A percentile compares a stretch with the other conserved stretches of the same genome.
These are phyloP conservation scores for Dioctria rufipes DNA, from an alignment of 2,888 invertebrate species.

Conservation along the genomic window DNA sequence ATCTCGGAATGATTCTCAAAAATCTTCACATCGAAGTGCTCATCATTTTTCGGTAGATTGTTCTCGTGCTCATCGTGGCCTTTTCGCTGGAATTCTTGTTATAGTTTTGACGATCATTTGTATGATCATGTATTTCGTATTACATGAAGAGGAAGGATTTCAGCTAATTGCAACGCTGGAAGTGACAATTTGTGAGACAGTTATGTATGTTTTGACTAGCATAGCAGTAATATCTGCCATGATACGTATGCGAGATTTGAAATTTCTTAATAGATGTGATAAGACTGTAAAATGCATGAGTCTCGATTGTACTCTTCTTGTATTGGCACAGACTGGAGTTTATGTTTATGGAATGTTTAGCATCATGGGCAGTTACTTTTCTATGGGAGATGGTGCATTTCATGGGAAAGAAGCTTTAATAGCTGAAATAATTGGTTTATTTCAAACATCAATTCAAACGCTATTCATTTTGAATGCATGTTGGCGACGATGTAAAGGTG, in stretches of 20 bases:
- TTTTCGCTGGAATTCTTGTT: slow-evolving; percentile 82
- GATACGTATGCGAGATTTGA: slow-evolving; percentile 78
- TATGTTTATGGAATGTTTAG: slow-evolving; percentile 91
- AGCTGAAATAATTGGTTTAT: slow-evolving; percentile 81
- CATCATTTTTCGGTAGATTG: slow-evolving; percentile 87
- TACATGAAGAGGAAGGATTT: slow-evolving; percentile 78
- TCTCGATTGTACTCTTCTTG: slow-evolving; percentile 85
- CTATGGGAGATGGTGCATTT: slow-evolving; percentile 68
- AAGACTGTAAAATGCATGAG: slow-evolving; percentile 70
- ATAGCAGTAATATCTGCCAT: slow-evolving; percentile 77
- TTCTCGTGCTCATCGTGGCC: slow-evolving; percentile 85
- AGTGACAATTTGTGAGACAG: slow-evolving; percentile 83
- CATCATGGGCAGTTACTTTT: slow-evolving; percentile 77
- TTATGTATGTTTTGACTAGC: slow-evolving; percentile 80
- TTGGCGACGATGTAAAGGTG: slow-evolving; percentile 82
- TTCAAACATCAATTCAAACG: slow-evolving; percentile 86
- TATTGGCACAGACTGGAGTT: slow-evolving; percentile 90
- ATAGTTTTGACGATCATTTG: slow-evolving; percentile 89
- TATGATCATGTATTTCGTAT: slow-evolving; percentile 91
- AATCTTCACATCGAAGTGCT: slow-evolving; percentile 69
- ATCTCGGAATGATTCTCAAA: slow-evolving; percentile 68
- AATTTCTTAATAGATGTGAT: slow-evolving; percentile 72
- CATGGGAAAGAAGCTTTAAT: slow-evolving; percentile 78
- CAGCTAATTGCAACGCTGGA: slow-evolving; percentile 79
- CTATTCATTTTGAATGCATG: slow-evolving; percentile 83